Percentiles rank a stretch among this genome's conserved stretches.
Conservation (phyloP, 2,113 vertebrate species). For the Grallaria varia region DNA sequence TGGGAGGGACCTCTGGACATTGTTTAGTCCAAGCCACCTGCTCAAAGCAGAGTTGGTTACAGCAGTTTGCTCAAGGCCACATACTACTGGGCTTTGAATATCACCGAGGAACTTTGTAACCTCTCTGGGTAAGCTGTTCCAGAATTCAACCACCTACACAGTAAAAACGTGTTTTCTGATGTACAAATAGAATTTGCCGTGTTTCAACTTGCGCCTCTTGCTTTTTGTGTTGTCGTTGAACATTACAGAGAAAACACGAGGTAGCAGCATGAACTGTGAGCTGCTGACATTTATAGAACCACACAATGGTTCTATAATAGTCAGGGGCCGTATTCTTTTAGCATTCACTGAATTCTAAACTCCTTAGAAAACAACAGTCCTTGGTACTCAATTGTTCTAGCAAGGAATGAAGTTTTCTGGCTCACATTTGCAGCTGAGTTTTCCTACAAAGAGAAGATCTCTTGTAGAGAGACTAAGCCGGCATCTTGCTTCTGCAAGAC, state of each 20-base stretch:
- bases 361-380: neutral
- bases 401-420: neutral
- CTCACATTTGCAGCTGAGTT: neutral
- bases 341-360: neutral
- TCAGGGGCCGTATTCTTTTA: neutral
- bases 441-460: neutral
- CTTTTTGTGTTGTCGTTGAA: neutral
- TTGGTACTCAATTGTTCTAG: neutral
- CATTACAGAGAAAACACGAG: accelerated
- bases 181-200: neutral
- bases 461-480: neutral
- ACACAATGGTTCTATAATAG: neutral
- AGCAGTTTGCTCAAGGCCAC: neutral
- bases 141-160: neutral
- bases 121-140: neutral
- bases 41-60: neutral
- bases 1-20: neutral
- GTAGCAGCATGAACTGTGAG: neutral
- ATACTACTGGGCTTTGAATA: neutral
- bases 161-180: neutral
- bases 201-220: neutral
- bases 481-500: neutral
- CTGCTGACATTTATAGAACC: neutral
- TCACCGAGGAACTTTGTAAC: neutral
- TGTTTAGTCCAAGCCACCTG: neutral